Evolutionary conservation across 2,797 vertebrate genomes (phyloP), one percentile per base, ranked within the genome.

Genomic region (Sardinella longiceps): DNA sequence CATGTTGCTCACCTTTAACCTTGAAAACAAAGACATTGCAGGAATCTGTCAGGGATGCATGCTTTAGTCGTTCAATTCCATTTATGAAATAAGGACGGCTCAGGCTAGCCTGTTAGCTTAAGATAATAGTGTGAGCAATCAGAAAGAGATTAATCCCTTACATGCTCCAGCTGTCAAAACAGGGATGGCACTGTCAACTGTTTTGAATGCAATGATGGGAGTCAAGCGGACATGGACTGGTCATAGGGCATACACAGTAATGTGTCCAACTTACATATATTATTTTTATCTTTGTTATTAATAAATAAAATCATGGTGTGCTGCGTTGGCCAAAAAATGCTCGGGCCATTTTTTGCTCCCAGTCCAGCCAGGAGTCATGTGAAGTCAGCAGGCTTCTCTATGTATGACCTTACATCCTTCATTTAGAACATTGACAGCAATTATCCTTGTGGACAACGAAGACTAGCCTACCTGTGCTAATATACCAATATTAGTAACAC

Each of bases 111-210:
- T 70, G 63, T 37, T 30, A 0, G 70, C 20, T 28, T 50, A 83
- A 83, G 48, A 53, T 23, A 5, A 5, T 53, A 20, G 18, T 3
- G 15, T 23, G 51, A 53, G 51, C 23, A 53, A 23, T 53, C 18
- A 20, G 12, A 53, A 53, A 53, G 51, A 20, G 51, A 53, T 53
- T 80, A 53, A 56, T 85, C 14, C 18, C 28, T 18, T 51, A 63
- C 43, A 43, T 85, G 60, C 2, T 4, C 81, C 66, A 82, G 74
- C 15, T 18, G 23, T 88, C 83, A 50, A 53, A 74, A 63, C 51
- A 20, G 53, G 9, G 46, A 77, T 25, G 77, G 5, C 11, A 30
- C 23, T 14, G 46, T 30, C 23, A 4, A 15, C 45, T 12, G 45
- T 82, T 60, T 80, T 58, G 37, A 30, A 58, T 33, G 48, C 50